Evolutionary conservation across 2,888 invertebrate genomes (phyloP).

Genomic region (Stenodema calcarata): DNA sequence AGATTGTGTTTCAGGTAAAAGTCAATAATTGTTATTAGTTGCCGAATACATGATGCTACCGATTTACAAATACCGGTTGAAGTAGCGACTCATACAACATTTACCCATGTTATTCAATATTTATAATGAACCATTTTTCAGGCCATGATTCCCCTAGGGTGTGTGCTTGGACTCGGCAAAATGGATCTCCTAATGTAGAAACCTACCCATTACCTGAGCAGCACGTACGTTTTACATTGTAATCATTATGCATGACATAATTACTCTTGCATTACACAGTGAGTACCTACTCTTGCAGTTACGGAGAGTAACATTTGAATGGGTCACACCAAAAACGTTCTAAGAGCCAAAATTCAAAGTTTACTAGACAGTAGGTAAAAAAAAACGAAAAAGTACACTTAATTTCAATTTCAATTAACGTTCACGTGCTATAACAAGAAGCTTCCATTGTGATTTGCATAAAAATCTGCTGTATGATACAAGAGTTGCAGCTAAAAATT

Average conservation of each 20-base stretch:
- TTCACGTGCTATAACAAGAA: too few relatives aligned
- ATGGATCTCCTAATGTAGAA: background rate
- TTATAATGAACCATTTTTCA: background rate
- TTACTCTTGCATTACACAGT: too few relatives aligned
- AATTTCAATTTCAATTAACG: too few relatives aligned
- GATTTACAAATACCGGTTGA: background rate
- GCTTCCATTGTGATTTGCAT: too few relatives aligned
- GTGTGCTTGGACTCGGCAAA: conserved; percentile 12
- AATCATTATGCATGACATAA: background rate
- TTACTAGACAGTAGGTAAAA: too few relatives aligned
- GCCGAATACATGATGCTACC: background rate
- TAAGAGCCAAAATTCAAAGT: too few relatives aligned
- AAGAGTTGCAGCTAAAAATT: too few relatives aligned
- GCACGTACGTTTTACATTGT: background rate
- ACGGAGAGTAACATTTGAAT: too few relatives aligned
- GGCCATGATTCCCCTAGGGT: conserved; percentile 35
- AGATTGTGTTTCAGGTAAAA: background rate
- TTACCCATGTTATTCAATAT: background rate
- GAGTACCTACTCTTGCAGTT: too few relatives aligned
- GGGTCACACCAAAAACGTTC: too few relatives aligned
- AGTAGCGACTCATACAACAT: background rate
- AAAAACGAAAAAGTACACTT: too few relatives aligned
- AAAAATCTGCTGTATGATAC: too few relatives aligned
- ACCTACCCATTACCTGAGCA: background rate
- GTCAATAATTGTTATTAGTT: background rate